Conservation (phyloP, 2,113 vertebrate species). For the Rissa tridactyla region DNA sequence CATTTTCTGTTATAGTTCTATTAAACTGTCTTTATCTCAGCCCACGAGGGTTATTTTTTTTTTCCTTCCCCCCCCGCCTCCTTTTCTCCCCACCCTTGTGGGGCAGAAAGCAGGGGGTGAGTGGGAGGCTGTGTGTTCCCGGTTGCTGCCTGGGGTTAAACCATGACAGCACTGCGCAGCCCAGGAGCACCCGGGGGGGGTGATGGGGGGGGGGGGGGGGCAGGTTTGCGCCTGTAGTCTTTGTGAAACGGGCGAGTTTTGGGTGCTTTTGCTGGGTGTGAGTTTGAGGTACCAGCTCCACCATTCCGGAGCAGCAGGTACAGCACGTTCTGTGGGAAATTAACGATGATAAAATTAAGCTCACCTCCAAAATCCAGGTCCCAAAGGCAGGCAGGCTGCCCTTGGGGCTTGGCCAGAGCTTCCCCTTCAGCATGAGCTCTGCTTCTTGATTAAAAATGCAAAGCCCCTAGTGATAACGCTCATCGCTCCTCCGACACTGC, state of each 20-base stretch:
- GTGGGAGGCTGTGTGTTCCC: not conserved
- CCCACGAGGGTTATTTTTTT: not conserved
- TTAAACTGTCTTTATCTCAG: not conserved
- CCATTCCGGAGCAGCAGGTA: not conserved
- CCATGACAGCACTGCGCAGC: not conserved
- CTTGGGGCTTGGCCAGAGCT: not conserved
- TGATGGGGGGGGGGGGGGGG: not conserved
- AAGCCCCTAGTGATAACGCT: not conserved
- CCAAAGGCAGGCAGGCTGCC: not conserved
- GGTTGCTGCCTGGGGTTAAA: not conserved
- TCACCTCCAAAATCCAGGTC: not conserved
- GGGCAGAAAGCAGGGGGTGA: not conserved
- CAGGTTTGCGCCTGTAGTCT: not conserved
- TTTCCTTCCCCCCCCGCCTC: not conserved
- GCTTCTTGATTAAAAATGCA: not conserved
- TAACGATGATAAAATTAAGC: not conserved
- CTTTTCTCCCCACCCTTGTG: not conserved
- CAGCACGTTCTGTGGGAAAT: not conserved
- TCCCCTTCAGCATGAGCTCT: not conserved
- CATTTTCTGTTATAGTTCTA: not conserved
- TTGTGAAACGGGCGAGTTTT: accelerated
- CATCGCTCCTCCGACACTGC: not conserved
- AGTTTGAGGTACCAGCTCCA: not conserved
- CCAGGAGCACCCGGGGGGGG: not conserved
- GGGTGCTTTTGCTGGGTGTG: too few relatives aligned